Evolutionary conservation across 2,888 invertebrate genomes (phyloP).

Genomic region (Carcina quercana): DNA sequence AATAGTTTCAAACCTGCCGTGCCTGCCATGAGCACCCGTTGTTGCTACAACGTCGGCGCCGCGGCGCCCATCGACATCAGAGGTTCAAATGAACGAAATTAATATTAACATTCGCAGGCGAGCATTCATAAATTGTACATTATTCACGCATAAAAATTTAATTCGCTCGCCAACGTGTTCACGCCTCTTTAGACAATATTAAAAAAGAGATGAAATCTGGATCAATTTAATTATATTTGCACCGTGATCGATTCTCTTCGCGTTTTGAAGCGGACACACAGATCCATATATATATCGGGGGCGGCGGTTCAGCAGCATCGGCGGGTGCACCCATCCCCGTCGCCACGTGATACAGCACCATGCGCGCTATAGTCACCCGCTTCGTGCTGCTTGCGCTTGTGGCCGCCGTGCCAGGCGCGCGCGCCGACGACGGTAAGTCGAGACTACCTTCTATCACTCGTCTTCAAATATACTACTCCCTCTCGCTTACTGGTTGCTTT

Average conservation of each 20-base stretch:
- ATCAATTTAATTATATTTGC: slow-evolving; percentile 40
- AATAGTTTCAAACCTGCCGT: too few relatives aligned
- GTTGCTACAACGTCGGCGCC: too few relatives aligned
- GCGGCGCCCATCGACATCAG: too few relatives aligned
- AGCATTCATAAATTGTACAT: slow-evolving; percentile 3
- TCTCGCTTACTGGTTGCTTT: too few relatives aligned
- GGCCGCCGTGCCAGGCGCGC: too few relatives aligned
- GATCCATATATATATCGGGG: too few relatives aligned
- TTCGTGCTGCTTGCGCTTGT: neutral
- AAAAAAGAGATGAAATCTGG: slow-evolving; percentile 28
- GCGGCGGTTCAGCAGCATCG: slow-evolving; percentile 37
- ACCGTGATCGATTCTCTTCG: slow-evolving; percentile 46
- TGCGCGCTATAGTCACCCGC: neutral
- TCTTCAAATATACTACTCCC: too few relatives aligned
- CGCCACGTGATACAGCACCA: slow-evolving; percentile 6
- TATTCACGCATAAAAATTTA: slow-evolving; percentile 11
- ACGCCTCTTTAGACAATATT: slow-evolving; percentile 37
- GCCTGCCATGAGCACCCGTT: too few relatives aligned
- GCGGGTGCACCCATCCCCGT: slow-evolving; percentile 36
- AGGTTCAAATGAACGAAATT: too few relatives aligned
- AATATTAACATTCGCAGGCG: too few relatives aligned
- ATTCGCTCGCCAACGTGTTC: slow-evolving; percentile 19
- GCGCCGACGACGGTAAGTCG: too few relatives aligned
- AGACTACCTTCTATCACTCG: too few relatives aligned
- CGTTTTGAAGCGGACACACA: slow-evolving; percentile 39